Evolutionary conservation across 2,113 vertebrate species (phyloP), one percentile per base, ranked within the genome.

Genomic region (Alligator mississippiensis): DNA sequence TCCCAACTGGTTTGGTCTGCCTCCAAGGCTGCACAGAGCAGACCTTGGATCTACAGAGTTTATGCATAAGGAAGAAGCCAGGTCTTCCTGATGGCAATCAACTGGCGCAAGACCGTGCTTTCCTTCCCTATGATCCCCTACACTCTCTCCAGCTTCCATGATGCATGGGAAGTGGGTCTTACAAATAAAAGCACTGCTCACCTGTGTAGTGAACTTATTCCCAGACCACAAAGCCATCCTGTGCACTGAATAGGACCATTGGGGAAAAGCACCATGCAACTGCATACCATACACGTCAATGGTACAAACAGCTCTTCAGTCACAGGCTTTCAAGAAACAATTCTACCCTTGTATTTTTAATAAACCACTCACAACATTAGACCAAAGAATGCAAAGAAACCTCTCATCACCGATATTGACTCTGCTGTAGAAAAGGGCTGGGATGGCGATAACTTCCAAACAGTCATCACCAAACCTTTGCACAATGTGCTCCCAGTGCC

Each of bases 141-240:
- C 78, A 61, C 75, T 75, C 27, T 80, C 92, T 34, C 66, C 80
- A 93, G 72, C 88, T 82, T 91, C 85, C 90, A 84, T 80, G 59
- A 86, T 62, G 94, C 94, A 85, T 75, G 75, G 77, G 77, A 86
- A 74, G 94, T 85, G 93, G 78, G 94, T 72, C 47, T 58, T 84
- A 63, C 82, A 93, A 21, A 92, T 72, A 92, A 92, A 88, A 90
- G 85, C 88, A 87, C 91, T 79, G 86, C 47, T 96, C 95, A 97
- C 81, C 92, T 59, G 47, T 70, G 63, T 81, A 80, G 88, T 19
- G 66, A 72, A 78, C 86, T 90, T 93, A 84, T 90, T 96, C 86
- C 34, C 84, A 91, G 74, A 93, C 92, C 79, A 78, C 79, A 25
- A 79, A 1, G 6, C 66, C 0, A 0, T 75, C 34, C 59, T 60